Conservation (phyloP, 1,140 invertebrate species). For the Drosophila jambulina region DNA sequence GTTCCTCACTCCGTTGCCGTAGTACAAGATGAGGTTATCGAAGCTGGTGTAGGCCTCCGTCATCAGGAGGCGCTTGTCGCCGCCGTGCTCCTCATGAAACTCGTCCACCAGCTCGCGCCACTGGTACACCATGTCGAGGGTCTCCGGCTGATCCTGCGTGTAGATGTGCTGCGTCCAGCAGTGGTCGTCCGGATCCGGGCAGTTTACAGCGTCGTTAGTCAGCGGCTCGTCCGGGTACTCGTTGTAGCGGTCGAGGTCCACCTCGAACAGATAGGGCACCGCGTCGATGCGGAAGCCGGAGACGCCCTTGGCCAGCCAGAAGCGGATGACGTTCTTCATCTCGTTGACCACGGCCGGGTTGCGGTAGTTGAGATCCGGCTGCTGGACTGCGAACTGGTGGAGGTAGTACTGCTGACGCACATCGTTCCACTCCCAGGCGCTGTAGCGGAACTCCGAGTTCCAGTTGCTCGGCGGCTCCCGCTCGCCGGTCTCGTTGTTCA, state of each 20-base stretch:
- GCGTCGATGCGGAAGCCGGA: conserved; percentile 90
- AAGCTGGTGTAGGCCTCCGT: conserved; percentile 88
- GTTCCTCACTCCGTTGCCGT: conserved; percentile 86
- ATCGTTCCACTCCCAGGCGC: conserved; percentile 87
- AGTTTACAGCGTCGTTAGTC: conserved; percentile 68
- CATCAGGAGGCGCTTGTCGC: conserved; percentile 86
- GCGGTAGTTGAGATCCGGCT: conserved; percentile 90
- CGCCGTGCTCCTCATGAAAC: conserved; percentile 85
- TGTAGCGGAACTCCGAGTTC: conserved; percentile 84
- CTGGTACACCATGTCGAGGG: conserved; percentile 87
- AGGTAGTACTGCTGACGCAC: conserved; percentile 87
- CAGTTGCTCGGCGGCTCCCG: conserved; percentile 87
- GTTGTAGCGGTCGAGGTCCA: conserved; percentile 85
- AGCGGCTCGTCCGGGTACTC: conserved; percentile 88
- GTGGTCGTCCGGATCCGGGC: conserved; percentile 85
- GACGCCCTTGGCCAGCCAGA: conserved; percentile 90
- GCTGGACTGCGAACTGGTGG: conserved; percentile 88
- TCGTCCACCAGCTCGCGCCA: conserved; percentile 88
- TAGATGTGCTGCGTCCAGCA: conserved; percentile 88
- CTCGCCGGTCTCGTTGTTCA: conserved; percentile 71
- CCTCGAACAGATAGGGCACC: conserved; percentile 87
- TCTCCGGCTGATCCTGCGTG: conserved; percentile 88
- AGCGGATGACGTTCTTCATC: conserved; percentile 88
- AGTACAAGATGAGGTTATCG: conserved; percentile 87
- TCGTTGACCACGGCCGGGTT: conserved; percentile 86